Evolutionary conservation across 2,797 vertebrate genomes (phyloP).

Genomic region (Balearica regulorum): DNA sequence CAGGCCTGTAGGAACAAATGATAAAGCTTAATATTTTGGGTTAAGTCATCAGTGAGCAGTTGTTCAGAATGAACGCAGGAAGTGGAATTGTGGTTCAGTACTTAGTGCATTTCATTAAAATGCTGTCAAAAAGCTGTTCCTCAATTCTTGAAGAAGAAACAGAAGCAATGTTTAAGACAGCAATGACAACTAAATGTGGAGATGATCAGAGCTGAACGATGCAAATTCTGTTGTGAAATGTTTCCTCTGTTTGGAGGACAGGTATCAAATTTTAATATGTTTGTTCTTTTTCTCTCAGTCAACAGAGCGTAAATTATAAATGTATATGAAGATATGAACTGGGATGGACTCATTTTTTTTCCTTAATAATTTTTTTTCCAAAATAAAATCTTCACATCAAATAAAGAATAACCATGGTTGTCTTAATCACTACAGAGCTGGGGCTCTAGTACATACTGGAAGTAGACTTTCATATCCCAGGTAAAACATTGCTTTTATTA

Average conservation of each 20-base stretch:
- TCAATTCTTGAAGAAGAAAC: background rate
- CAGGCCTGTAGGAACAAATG: background rate
- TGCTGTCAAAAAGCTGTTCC: constrained; percentile 10
- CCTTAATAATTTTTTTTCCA: background rate
- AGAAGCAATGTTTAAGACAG: constrained; percentile 24
- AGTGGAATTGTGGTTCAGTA: background rate
- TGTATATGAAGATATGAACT: background rate
- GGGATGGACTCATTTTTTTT: background rate
- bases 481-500: background rate
- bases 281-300: constrained; percentile 45
- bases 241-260: constrained; percentile 19
- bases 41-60: background rate
- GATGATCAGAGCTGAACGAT: constrained; percentile 30
- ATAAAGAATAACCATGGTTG: background rate
- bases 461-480: background rate
- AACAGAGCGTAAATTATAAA: constrained; percentile 50
- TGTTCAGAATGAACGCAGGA: background rate
- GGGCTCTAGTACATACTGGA: background rate
- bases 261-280: constrained; percentile 63
- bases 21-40: background rate
- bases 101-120: background rate
- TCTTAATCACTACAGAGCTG: background rate
- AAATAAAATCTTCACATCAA: background rate
- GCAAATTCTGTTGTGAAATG: constrained; percentile 24
- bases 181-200: constrained; percentile 20